phyloP scores from a whole-genome alignment of 2,113 vertebrate genomes.

The Dunckerocampus dactyliophorus region DNA sequence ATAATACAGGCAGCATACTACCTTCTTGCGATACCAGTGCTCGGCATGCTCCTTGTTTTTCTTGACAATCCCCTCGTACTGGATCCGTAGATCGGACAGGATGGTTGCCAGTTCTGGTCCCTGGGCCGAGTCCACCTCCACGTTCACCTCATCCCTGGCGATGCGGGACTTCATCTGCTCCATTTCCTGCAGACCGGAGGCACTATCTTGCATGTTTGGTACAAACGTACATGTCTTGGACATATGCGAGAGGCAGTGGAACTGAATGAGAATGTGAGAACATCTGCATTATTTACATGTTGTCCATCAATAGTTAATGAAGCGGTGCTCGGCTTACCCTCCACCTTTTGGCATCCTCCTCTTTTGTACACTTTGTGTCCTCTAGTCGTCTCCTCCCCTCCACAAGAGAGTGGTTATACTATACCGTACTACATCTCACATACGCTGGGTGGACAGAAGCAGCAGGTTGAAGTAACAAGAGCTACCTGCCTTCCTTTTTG shows the following conservation, averaged over 20 bases:
- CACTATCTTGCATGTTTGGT: neutral
- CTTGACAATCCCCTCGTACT: slow-evolving; percentile 77
- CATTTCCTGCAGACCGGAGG: slow-evolving; percentile 63
- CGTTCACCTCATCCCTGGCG: slow-evolving; percentile 71
- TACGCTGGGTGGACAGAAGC: slow-evolving; percentile 37
- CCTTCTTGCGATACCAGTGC: slow-evolving; percentile 78
- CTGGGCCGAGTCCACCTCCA: slow-evolving; percentile 71
- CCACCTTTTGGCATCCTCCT: neutral
- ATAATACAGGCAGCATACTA: slow-evolving; percentile 20
- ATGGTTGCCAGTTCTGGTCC: slow-evolving; percentile 71
- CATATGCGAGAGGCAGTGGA: slow-evolving; percentile 10
- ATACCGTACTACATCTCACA: neutral
- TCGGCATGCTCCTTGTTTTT: slow-evolving; percentile 79
- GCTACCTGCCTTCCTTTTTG: slow-evolving; percentile 42
- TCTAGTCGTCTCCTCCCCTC: neutral
- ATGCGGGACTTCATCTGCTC: slow-evolving; percentile 68
- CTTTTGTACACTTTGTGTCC: neutral
- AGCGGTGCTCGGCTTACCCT: slow-evolving; percentile 52
- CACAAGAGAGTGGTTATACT: neutral
- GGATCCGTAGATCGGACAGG: slow-evolving; percentile 69
- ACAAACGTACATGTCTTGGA: neutral
- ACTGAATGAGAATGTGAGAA: slow-evolving; percentile 46
- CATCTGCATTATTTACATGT: slow-evolving; percentile 65
- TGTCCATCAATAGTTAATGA: slow-evolving; percentile 65
- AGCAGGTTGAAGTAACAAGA: slow-evolving; percentile 50